Evolutionary conservation across 2,797 vertebrate species (phyloP).

Genomic region (Eutrigla gurnardus): DNA sequence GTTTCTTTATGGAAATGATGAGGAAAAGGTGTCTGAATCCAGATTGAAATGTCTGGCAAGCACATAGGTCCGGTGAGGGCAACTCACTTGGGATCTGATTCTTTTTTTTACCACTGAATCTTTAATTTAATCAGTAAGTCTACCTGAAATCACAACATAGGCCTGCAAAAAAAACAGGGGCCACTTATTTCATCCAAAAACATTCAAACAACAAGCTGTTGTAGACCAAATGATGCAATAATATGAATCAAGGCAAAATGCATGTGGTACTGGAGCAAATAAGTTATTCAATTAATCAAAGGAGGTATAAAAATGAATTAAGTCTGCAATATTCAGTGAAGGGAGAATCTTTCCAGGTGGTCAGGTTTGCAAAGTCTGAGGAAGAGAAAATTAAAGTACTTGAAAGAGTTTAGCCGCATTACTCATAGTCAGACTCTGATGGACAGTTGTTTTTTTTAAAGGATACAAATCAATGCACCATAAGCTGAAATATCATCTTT

Average conservation of each 20-base stretch:
- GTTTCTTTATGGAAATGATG: constrained; percentile 8
- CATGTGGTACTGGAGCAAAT: constrained; percentile 43
- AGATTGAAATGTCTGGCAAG: constrained; percentile 19
- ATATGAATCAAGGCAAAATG: constrained; percentile 40
- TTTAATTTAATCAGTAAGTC: constrained; percentile 30
- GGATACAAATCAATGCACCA: not conserved
- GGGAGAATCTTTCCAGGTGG: not conserved
- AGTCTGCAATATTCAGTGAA: not conserved
- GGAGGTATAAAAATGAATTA: not conserved
- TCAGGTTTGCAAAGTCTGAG: not conserved
- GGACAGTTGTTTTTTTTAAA: not conserved
- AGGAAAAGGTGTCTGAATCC: constrained; percentile 11
- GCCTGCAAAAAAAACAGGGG: constrained; percentile 10
- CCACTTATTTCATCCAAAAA: constrained; percentile 13
- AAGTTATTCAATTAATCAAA: constrained; percentile 4
- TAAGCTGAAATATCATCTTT: not conserved
- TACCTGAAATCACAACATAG: constrained; percentile 10
- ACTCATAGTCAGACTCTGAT: not conserved
- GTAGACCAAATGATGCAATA: constrained; percentile 7
- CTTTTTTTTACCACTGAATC: constrained; percentile 10
- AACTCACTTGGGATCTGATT: constrained; percentile 12
- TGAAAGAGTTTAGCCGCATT: not conserved
- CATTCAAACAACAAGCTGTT: constrained; percentile 7
- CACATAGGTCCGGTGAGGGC: not conserved
- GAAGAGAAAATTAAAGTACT: not conserved